phyloP scores from a whole-genome alignment of 2,113 vertebrate species.

The Hepsetus odoe region DNA sequence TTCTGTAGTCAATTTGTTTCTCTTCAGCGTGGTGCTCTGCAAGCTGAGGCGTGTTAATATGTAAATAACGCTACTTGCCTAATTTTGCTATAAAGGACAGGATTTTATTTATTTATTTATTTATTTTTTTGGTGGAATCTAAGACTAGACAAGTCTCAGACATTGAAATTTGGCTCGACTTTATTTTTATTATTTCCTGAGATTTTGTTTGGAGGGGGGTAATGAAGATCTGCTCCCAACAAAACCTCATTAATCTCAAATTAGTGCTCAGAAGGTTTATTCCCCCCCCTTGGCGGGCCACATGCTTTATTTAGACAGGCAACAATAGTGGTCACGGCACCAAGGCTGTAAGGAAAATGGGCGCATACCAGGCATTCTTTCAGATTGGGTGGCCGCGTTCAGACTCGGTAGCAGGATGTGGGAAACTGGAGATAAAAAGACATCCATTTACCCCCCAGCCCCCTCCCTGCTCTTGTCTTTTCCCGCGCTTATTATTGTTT shows the following conservation, averaged over 20 bases:
- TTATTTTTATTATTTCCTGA: slow-evolving; percentile 25
- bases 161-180: no score
- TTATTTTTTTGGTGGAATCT: no score
- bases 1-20: no score
- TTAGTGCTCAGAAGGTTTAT: slow-evolving; percentile 56
- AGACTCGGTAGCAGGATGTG: slow-evolving; percentile 91
- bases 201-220: not conserved
- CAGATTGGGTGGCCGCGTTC: slow-evolving; percentile 95
- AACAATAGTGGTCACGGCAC: slow-evolving; percentile 75
- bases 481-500: slow-evolving; percentile 73
- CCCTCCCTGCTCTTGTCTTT: slow-evolving; percentile 50
- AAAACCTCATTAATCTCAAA: slow-evolving; percentile 69
- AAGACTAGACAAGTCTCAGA: no score
- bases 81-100: no score
- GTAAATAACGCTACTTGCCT: no score
- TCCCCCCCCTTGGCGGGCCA: slow-evolving; percentile 49
- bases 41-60: no score
- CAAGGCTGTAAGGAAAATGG: slow-evolving; percentile 79
- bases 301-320: slow-evolving; percentile 66
- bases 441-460: slow-evolving; percentile 68
- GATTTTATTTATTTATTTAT: no score
- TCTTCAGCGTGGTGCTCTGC: no score
- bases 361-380: slow-evolving; percentile 91
- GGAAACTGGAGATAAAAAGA: slow-evolving; percentile 95
- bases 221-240: slow-evolving; percentile 23